phyloP scores from a whole-genome alignment of 2,888 invertebrate species.

The Aelia acuminata region DNA sequence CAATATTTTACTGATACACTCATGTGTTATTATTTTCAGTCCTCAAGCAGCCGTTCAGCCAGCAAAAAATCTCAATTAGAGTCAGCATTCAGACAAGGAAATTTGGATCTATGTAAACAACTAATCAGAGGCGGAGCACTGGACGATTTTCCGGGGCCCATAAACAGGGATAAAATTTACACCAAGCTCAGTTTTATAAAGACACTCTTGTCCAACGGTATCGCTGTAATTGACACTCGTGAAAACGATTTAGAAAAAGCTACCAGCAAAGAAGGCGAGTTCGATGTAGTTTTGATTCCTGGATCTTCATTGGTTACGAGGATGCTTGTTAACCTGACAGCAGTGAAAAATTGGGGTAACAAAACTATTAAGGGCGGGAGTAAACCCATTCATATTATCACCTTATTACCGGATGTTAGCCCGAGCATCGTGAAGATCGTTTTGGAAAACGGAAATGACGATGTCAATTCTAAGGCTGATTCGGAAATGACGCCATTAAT shows the following conservation, averaged over 20 bases:
- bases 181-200: neutral
- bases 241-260: neutral
- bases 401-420: neutral
- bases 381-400: neutral
- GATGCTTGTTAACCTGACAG: neutral
- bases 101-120: neutral
- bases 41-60: neutral
- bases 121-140: neutral
- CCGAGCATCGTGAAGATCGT: neutral
- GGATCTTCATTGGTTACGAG: neutral
- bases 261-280: neutral
- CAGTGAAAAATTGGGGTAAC: neutral
- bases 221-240: neutral
- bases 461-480: neutral
- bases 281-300: conserved; percentile 14
- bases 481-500: neutral
- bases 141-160: neutral
- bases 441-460: neutral
- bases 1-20: no score
- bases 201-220: neutral
- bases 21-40: neutral
- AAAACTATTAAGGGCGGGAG: neutral
- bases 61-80: neutral
- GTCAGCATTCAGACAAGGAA: neutral
- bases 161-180: neutral